Evolutionary conservation across 2,888 invertebrate genomes (phyloP), one percentile per base, ranked within the genome.

Genomic region (Dinocampus coccinellae): DNA sequence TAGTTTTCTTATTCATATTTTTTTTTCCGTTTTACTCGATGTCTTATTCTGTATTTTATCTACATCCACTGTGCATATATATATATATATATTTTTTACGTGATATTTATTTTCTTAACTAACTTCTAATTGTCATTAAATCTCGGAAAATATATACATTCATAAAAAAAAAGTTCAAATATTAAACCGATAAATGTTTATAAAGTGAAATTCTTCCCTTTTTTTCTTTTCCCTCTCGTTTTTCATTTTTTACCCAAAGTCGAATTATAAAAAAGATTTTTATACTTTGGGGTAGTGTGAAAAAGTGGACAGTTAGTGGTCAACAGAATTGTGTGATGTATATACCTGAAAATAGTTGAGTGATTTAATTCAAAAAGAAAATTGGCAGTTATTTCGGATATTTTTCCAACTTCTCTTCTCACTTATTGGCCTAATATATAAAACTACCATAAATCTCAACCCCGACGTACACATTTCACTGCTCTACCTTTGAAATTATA

Each of bases 1-100:
- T 75, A 70, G 57, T 64, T 20, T 20, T 53, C 52, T 6, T 53
- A 9, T 53, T 53, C 22, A 53, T 10, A 20, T 20, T 53, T 47
- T n/a, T 42, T 4, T 13, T 42, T 42, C 42, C 20, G 3, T 47
- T n/a, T 20, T 7, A 47, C 1, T 16, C 16, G 39, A 47, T 20
- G 9, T 6, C 7, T 20, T 47, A 3, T n/a, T 13, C 13, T 39
- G 39, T n/a, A 13, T 39, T 39, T 39, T 39, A n/a, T 39, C 13
- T n/a, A 13, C n/a, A n/a, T n/a, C n/a, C n/a, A n/a, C n/a, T n/a
- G n/a, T n/a, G n/a, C n/a, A n/a, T n/a, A n/a, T n/a, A n/a, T n/a
- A n/a, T n/a, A n/a, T n/a, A n/a, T n/a, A n/a, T n/a, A n/a, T n/a
- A n/a, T n/a, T n/a, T n/a, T n/a, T n/a, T n/a, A n/a, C n/a, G n/a